Evolutionary conservation across 2,113 vertebrate genomes (phyloP).

Genomic region (Salvator merianae): DNA sequence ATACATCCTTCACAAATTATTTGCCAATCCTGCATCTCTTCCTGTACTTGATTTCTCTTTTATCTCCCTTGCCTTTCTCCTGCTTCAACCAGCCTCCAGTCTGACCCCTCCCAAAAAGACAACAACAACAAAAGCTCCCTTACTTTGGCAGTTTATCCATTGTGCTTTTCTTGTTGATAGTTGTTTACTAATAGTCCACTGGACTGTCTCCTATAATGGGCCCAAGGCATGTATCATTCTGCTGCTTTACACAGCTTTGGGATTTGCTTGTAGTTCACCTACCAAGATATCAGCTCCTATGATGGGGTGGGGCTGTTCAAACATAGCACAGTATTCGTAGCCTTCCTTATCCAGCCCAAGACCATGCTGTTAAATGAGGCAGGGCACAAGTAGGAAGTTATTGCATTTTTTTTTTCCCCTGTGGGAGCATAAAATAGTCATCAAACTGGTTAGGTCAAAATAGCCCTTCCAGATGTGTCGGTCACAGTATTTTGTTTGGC

Average conservation of each 20-base stretch:
- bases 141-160: slow-evolving; percentile 30
- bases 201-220: not conserved
- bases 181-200: not conserved
- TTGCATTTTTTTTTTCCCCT: not conserved
- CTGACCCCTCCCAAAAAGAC: not conserved
- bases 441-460: not conserved
- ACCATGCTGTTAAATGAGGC: slow-evolving; percentile 21
- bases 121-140: not conserved
- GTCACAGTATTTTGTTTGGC: too few relatives aligned
- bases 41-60: not conserved
- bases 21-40: not conserved
- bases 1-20: not conserved
- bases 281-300: not conserved
- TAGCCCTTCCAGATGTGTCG: not conserved
- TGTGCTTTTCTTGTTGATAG: not conserved
- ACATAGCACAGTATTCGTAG: not conserved
- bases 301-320: slow-evolving; percentile 22
- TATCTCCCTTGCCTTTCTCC: not conserved
- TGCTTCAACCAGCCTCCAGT: not conserved
- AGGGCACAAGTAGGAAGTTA: not conserved
- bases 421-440: not conserved
- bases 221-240: not conserved
- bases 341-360: not conserved
- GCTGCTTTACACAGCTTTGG: not conserved
- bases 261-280: not conserved